Base-by-base conservation (phyloP, 2,113 vertebrate species). In the Notarius lentiginosus region DNA sequence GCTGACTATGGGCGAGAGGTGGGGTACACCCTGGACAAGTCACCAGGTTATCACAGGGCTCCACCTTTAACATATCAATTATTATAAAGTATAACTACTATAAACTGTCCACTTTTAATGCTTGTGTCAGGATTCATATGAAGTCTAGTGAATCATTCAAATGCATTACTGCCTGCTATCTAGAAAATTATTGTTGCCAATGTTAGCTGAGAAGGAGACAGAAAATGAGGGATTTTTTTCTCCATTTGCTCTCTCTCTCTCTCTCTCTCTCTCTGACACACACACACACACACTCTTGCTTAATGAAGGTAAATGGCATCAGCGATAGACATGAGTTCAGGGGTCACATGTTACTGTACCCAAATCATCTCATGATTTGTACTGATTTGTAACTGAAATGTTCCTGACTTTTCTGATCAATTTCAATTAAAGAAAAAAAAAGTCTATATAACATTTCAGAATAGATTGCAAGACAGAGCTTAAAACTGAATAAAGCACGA, bases 401-500 rank as follows among this genome's bases (percentile, higher is more conserved):
- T 55, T 27, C 8, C 11, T 55, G 12, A 17, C 49, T 76, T 76
- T 70, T 77, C 49, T 56, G 51, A 6, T 7, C 8, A 79, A 34
- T 58, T 79, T 79, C 7, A 56, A 22, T 10, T 51, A 47, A 47
- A 30, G 7, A 47, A 63, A 47, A 27, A 53, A 49, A 24, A 51
- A 6, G n/a, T n/a, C 22, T 27, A 8, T 51, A 63, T 66, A 7
- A 58, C n/a, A 55, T 56, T 53, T 84, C 15, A 17, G 17, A 34
- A 34, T 27, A 79, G 2, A 79, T 17, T 56, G 49, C 76, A 79
- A 58, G 4, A 8, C 53, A 79, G 20, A 15, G 5, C 7, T 55
- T 27, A 79, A 88, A 82, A 84, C 84, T 79, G 49, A 77, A 86
- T 83, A 90, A 90, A 86, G 86, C 70, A 88, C 0, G 87, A 61